Conservation (phyloP, 2,113 vertebrate species). For the Rhodinocichla rosea region DNA sequence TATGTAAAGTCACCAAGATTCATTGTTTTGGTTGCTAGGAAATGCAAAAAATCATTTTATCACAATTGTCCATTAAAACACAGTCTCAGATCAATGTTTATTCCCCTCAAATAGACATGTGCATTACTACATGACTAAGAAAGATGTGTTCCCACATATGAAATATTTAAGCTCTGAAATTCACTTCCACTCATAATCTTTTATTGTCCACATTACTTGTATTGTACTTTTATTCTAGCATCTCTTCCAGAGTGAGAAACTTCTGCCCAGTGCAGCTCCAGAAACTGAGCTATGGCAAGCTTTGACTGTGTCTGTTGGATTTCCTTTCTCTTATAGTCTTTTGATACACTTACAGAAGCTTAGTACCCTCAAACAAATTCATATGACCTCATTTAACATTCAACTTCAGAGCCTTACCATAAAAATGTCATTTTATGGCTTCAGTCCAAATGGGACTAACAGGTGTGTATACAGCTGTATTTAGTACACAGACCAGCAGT, state of each 20-base stretch:
- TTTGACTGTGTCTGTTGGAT: not conserved
- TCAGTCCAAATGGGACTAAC: not conserved
- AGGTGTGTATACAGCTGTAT: accelerated
- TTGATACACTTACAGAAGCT: not conserved
- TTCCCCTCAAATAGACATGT: not conserved
- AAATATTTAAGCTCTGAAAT: not conserved
- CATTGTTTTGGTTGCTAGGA: not conserved
- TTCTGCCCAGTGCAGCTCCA: not conserved
- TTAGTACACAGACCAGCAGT: not conserved
- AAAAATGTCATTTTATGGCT: not conserved
- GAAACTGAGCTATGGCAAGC: not conserved
- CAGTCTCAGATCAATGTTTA: not conserved
- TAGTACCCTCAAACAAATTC: not conserved
- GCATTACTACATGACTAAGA: not conserved
- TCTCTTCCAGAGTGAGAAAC: not conserved
- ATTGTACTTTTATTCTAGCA: not conserved
- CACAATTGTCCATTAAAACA: not conserved
- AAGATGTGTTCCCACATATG: not conserved
- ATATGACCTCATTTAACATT: not conserved
- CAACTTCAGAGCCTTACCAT: not conserved
- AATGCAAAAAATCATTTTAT: not conserved
- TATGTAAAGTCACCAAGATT: not conserved
- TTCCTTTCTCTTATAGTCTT: not conserved
- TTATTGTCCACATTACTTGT: not conserved
- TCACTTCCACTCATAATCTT: not conserved